Evolutionary conservation across 2,888 invertebrate species (phyloP), one percentile per base, ranked within the genome.

Genomic region (Drosophila kokeensis): DNA sequence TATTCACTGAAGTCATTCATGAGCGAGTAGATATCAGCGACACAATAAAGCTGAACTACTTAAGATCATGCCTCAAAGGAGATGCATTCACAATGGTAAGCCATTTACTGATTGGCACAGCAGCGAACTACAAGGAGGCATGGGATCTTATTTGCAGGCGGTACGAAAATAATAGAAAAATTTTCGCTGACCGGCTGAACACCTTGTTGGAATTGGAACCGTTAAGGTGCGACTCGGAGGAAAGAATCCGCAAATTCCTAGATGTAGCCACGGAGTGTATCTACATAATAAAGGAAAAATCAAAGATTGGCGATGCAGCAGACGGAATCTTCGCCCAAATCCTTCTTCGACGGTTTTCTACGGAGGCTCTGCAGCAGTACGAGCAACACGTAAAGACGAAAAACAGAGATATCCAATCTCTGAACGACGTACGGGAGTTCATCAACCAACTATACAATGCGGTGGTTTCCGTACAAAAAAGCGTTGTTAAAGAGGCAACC

Each of bases 1-100:
- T 10, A n/a, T 40, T 40, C 10, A 40, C 4, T n/a, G 40, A 40
- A n/a, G n/a, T 40, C 10, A 40, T 40, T 40, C 4, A 40, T 40
- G n/a, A n/a, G 40, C n/a, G 40, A n/a, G n/a, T 40, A n/a, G n/a
- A 40, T 40, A n/a, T 40, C n/a, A 40, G 40, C n/a, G 40, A 40
- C 11, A 32, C 10, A 40, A n/a, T n/a, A 10, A 10, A 40, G n/a
- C n/a, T n/a, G 2, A 40, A 4, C 40, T 40, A n/a, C n/a, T 40
- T 40, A 40, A 40, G 6, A 40, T n/a, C n/a, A n/a, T 40, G n/a
- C n/a, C 40, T n/a, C n/a, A 40, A 40, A 40, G 40, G n/a, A 40
- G n/a, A n/a, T 40, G n/a, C 40, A 40, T n/a, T n/a, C 40, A n/a
- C 40, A 40, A n/a, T 40, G n/a, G n/a, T 40, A n/a, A 40, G n/a